Percentiles rank a stretch among this genome's conserved stretches.
Evolutionary conservation across 2,113 vertebrate genomes (phyloP).

Genomic region (Pyrgilauda ruficollis): DNA sequence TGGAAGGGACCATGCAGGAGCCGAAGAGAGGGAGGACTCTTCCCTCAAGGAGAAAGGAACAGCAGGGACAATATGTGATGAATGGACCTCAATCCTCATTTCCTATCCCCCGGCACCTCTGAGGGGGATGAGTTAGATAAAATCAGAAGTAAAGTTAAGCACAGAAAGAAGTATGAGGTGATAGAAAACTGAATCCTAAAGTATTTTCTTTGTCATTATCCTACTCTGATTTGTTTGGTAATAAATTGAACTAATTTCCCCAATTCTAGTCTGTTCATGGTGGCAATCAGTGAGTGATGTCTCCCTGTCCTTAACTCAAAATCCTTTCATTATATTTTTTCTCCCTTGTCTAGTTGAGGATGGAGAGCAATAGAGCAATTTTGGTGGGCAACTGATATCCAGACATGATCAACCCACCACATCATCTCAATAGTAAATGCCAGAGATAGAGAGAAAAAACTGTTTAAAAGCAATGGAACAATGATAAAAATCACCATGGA

Average conservation of each 20-base stretch:
- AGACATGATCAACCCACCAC: background rate
- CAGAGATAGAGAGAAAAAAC: background rate
- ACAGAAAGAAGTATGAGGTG: background rate
- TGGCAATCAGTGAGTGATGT: background rate
- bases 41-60: background rate
- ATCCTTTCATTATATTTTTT: background rate
- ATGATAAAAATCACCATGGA: fast-evolving
- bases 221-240: background rate
- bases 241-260: background rate
- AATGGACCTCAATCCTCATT: background rate
- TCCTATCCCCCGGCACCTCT: background rate
- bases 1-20: background rate
- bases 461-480: background rate
- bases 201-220: background rate
- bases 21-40: background rate
- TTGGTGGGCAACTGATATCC: background rate
- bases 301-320: background rate
- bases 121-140: background rate
- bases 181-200: too few relatives aligned
- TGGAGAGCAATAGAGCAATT: background rate
- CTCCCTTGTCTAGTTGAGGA: background rate
- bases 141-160: background rate
- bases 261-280: background rate
- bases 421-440: background rate
- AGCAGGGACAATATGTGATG: background rate